Evolutionary conservation across 2,888 invertebrate genomes (phyloP).

Genomic region (Petrophora chlorosata): DNA sequence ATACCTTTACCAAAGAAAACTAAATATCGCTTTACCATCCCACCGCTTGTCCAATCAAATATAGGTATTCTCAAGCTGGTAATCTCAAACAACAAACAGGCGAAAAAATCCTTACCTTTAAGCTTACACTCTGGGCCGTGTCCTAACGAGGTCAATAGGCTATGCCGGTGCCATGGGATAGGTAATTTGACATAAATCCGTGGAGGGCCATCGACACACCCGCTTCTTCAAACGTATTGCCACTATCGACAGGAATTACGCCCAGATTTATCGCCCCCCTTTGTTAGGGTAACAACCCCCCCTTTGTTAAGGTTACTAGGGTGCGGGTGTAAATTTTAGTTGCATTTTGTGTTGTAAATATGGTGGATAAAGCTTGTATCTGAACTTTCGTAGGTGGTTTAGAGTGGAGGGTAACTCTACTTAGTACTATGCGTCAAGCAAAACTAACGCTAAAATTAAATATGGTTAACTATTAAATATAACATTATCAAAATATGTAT

Average conservation of each 20-base stretch:
- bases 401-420: no score
- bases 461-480: no score
- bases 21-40: no score
- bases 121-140: constrained; percentile 37
- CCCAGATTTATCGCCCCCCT: constrained; percentile 53
- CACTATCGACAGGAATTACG: constrained; percentile 56
- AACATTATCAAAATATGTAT: no score
- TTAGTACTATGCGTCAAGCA: no score
- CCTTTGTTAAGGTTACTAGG: constrained; percentile 47
- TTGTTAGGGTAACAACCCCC: constrained; percentile 44
- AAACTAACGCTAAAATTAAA: no score
- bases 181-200: constrained; percentile 78
- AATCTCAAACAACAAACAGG: no score
- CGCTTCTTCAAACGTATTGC: constrained; percentile 58
- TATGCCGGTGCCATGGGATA: constrained; percentile 57
- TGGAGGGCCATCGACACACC: constrained; percentile 65
- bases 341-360: constrained; percentile 20
- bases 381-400: no score
- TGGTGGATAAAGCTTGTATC: not conserved
- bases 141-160: constrained; percentile 66
- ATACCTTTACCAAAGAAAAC: no score
- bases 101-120: no score
- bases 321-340: constrained; percentile 20
- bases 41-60: no score
- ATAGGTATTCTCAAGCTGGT: no score